phyloP scores from a whole-genome alignment of 2,797 vertebrate species.

The Amniataba percoides region DNA sequence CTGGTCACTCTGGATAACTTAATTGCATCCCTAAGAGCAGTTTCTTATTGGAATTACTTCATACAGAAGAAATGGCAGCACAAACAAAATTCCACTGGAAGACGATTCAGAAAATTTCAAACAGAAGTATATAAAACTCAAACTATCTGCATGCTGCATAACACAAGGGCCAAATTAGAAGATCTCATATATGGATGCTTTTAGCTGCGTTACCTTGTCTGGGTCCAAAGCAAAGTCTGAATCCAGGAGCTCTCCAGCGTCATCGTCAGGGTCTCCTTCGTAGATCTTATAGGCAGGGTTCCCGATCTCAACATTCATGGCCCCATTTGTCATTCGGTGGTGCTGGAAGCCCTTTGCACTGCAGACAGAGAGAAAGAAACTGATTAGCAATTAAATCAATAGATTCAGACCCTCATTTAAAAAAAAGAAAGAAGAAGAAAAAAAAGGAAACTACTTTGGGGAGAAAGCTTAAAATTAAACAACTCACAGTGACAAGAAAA shows the following conservation, averaged over 20 bases:
- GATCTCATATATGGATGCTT: background rate
- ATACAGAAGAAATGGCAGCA: background rate
- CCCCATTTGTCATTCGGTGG: conserved; percentile 94
- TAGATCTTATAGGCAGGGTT: conserved; percentile 97
- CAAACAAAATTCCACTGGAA: background rate
- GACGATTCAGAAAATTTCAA: background rate
- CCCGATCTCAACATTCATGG: conserved; percentile 96
- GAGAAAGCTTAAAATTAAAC: conserved; percentile 33
- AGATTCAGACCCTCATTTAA: conserved; percentile 2
- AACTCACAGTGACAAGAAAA: conserved; percentile 40
- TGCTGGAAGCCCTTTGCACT: conserved; percentile 97
- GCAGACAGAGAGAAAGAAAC: conserved; percentile 33
- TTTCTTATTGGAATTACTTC: background rate
- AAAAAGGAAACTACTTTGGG: background rate
- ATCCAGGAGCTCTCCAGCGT: conserved; percentile 93
- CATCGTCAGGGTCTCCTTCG: conserved; percentile 93
- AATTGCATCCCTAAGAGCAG: background rate
- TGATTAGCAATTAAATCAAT: background rate
- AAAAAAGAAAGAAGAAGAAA: conserved; percentile 6
- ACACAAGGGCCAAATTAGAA: background rate
- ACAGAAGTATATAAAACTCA: background rate
- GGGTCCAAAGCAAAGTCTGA: conserved; percentile 94
- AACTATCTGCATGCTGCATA: background rate
- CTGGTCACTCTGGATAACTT: background rate
- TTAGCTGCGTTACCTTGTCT: conserved; percentile 87